phyloP scores from a whole-genome alignment of 2,888 invertebrate genomes.

The Brenthis daphne region DNA sequence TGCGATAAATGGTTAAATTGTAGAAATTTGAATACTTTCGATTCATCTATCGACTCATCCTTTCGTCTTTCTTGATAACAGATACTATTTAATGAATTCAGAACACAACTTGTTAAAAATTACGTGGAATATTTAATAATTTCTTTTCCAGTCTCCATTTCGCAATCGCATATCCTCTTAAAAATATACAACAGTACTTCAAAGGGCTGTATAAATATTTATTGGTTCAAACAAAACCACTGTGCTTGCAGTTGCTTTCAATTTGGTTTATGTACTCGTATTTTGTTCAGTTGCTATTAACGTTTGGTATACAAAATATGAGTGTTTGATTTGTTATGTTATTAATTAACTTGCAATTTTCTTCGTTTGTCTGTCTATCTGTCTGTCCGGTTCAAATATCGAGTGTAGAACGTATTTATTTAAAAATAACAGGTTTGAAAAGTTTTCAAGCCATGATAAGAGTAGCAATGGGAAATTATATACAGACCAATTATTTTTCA shows the following conservation, averaged over 20 bases:
- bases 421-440: no score
- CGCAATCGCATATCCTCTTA: conserved; percentile 1
- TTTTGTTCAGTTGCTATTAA: no score
- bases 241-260: conserved; percentile 5
- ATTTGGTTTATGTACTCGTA: conserved; percentile 17
- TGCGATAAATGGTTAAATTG: no score
- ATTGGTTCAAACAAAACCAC: conserved; percentile 19
- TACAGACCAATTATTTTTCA: no score
- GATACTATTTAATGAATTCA: neutral
- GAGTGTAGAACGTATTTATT: no score
- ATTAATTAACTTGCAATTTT: no score
- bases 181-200: conserved; percentile 9
- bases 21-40: neutral
- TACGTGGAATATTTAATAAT: conserved; percentile 10
- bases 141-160: conserved; percentile 4
- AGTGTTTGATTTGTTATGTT: no score
- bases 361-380: no score
- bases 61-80: neutral
- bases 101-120: conserved; percentile 1
- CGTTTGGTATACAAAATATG: no score
- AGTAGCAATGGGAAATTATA: no score
- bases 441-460: no score
- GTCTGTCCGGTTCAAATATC: no score
- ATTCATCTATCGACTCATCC: neutral
- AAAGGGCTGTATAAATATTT: conserved; percentile 30